These are phyloP conservation scores for Hystrix brachyura DNA, from an alignment of 2,113 vertebrate genomes.

Conservation along the genomic window DNA sequence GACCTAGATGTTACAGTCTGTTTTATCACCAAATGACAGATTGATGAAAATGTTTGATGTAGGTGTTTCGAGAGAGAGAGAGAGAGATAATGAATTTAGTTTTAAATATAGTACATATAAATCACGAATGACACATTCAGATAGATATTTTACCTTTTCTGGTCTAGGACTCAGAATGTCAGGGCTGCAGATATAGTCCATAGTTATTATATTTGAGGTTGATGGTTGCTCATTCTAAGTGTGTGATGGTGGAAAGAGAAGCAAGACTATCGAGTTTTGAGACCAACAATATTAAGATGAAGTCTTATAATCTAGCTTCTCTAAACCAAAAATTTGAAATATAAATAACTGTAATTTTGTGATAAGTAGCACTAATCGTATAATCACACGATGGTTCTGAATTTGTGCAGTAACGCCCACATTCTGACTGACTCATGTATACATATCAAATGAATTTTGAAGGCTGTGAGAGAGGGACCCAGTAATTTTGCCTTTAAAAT, in stretches of 20 bases:
- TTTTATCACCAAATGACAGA: not conserved
- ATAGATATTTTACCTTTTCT: slow-evolving; percentile 14
- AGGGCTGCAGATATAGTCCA: not conserved
- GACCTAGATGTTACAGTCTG: not conserved
- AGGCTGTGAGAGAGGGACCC: slow-evolving; percentile 35
- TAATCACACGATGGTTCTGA: slow-evolving; percentile 75
- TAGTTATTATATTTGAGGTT: not conserved
- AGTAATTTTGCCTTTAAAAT: slow-evolving; percentile 73
- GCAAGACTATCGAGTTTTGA: not conserved
- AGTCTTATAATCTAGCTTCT: slow-evolving; percentile 53
- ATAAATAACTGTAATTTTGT: slow-evolving; percentile 78
- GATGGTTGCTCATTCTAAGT: not conserved
- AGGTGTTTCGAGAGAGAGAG: not conserved
- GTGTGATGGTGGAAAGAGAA: not conserved
- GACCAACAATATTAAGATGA: slow-evolving; percentile 59
- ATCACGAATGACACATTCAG: not conserved
- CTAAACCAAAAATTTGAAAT: slow-evolving; percentile 63
- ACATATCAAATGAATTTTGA: slow-evolving; percentile 59
- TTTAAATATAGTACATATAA: slow-evolving; percentile 1
- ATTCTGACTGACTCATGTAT: slow-evolving; percentile 54
- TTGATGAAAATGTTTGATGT: not conserved
- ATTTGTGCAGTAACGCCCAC: slow-evolving; percentile 68
- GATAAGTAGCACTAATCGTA: slow-evolving; percentile 72
- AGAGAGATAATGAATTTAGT: not conserved
- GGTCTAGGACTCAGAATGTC: not conserved